Conservation (phyloP, 2,888 invertebrate species). For the Calameuta idolon region DNA sequence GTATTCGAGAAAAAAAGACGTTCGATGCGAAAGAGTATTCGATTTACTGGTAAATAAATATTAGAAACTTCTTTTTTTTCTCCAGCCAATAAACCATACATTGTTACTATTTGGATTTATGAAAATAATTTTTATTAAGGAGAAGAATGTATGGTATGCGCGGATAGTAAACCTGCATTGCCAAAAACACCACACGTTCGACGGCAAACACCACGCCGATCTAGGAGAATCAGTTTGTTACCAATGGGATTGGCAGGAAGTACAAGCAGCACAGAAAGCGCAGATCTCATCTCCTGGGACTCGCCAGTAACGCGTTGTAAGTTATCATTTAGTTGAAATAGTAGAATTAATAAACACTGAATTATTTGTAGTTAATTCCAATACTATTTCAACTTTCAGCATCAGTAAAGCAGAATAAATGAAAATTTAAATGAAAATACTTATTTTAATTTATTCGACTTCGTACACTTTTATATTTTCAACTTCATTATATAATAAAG, state of each 20-base stretch:
- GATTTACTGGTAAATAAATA: slow-evolving; percentile 35
- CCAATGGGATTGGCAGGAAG: neutral
- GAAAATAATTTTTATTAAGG: slow-evolving; percentile 28
- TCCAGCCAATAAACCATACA: slow-evolving; percentile 7
- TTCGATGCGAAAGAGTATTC: slow-evolving; percentile 40
- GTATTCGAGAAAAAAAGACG: slow-evolving; percentile 18
- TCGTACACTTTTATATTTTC: neutral
- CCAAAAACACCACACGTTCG: slow-evolving; percentile 39
- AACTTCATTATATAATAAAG: neutral
- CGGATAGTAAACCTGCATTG: slow-evolving; percentile 25
- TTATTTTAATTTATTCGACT: neutral
- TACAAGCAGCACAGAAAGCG: neutral
- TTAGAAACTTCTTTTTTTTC: slow-evolving; percentile 9
- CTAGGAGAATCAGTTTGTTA: neutral
- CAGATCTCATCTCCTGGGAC: slow-evolving; percentile 30
- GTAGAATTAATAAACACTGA: neutral
- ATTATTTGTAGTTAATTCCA: neutral
- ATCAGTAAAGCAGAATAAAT: neutral
- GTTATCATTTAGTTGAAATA: neutral
- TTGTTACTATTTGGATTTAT: slow-evolving; percentile 4
- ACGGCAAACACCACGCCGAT: slow-evolving; percentile 1
- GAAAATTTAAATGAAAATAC: neutral
- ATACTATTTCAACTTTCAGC: neutral
- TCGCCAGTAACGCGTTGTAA: slow-evolving; percentile 16
- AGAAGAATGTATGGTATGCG: slow-evolving; percentile 32